Evolutionary conservation across 2,888 invertebrate genomes (phyloP).

Genomic region (Heliconius erato): DNA sequence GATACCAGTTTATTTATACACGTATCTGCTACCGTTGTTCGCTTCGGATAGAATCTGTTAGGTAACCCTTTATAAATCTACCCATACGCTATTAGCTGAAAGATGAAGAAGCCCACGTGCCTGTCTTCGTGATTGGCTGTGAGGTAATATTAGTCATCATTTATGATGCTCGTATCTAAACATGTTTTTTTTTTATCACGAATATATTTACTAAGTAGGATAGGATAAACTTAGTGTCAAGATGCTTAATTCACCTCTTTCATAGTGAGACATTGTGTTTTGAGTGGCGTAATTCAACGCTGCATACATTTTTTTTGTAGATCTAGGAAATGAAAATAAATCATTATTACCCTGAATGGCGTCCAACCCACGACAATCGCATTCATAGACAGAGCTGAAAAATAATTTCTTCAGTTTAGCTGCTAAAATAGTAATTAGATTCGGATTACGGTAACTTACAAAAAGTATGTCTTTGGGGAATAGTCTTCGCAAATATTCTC

Average conservation of each 20-base stretch:
- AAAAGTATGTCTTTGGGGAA: background rate
- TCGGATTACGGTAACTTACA: background rate
- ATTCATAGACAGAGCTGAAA: background rate
- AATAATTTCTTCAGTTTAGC: too few relatives aligned
- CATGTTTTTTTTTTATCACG: too few relatives aligned
- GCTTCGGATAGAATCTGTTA: background rate
- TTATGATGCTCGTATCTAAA: too few relatives aligned
- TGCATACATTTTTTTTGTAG: background rate
- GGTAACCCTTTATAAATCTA: slow-evolving; percentile 4
- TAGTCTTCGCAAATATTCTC: background rate
- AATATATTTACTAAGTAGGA: background rate
- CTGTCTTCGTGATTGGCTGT: too few relatives aligned
- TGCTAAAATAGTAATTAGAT: too few relatives aligned
- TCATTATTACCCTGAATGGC: background rate
- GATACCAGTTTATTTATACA: slow-evolving; percentile 27
- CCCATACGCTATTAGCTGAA: background rate
- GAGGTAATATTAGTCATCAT: too few relatives aligned
- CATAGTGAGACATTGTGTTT: background rate
- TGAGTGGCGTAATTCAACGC: background rate
- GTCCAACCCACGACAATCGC: background rate
- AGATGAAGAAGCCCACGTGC: background rate
- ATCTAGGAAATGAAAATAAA: background rate
- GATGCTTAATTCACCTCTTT: background rate
- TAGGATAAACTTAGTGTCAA: background rate
- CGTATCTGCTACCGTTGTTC: slow-evolving; percentile 20